phyloP scores from a whole-genome alignment of 2,113 vertebrate species.

The Rhynchopsitta pachyrhyncha region DNA sequence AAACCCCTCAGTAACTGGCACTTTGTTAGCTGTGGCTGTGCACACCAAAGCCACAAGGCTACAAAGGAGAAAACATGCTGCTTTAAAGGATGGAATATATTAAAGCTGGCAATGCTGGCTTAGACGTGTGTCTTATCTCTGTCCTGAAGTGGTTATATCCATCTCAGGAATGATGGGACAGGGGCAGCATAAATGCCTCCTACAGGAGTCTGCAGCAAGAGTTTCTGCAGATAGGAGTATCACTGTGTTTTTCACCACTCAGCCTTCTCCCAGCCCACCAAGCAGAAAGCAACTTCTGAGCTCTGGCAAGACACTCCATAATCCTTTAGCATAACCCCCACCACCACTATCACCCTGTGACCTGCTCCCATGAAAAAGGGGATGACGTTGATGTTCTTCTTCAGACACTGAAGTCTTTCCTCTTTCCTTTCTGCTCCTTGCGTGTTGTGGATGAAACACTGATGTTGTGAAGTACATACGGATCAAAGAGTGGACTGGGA shows the following conservation, averaged over 20 bases:
- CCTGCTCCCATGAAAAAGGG: background rate
- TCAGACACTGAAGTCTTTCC: constrained; percentile 6
- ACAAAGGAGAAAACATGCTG: background rate
- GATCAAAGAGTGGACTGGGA: background rate
- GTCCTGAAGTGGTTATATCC: background rate
- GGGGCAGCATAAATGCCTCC: background rate
- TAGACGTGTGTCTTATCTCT: background rate
- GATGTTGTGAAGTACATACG: fast-evolving
- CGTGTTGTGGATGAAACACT: background rate
- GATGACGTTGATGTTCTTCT: background rate
- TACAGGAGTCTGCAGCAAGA: background rate
- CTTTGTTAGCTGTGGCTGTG: background rate
- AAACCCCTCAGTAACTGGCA: background rate
- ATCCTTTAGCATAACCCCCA: background rate
- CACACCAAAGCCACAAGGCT: background rate
- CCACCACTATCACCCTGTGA: background rate
- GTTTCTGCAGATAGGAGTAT: background rate
- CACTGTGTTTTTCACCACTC: background rate
- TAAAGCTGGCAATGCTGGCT: background rate
- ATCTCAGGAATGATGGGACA: background rate
- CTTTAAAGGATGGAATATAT: background rate
- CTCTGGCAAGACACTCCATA: background rate
- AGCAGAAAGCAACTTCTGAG: background rate
- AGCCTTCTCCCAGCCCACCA: background rate
- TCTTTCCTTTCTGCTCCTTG: background rate